Percentiles rank a stretch among this genome's conserved stretches.
Evolutionary conservation across 2,888 invertebrate genomes (phyloP).

Genomic region (Patella ulyssiponensis): DNA sequence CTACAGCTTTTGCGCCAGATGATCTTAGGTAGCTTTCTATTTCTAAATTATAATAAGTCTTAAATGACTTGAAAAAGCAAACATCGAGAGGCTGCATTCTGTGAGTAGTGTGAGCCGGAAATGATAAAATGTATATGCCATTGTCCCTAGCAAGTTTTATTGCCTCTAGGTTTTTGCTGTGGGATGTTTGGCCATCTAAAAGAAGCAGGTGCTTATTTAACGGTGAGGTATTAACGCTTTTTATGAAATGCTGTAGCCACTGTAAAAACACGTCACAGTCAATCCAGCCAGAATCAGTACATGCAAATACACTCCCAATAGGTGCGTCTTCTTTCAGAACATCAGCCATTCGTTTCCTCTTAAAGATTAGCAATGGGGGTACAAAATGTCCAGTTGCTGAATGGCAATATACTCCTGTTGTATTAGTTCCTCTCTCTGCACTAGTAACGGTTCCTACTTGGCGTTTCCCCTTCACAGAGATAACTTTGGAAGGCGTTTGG

Average conservation of each 20-base stretch:
- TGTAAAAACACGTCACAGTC: not conserved
- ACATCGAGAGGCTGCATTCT: not conserved
- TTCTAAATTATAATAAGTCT: not conserved
- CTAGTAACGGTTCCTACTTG: conserved; percentile 39
- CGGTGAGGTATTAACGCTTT: not conserved
- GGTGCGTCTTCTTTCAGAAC: not conserved
- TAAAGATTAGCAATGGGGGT: conserved; percentile 36
- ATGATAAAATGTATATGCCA: not conserved
- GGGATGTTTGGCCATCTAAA: not conserved
- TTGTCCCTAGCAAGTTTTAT: not conserved
- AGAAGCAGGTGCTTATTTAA: not conserved
- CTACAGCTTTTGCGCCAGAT: not conserved
- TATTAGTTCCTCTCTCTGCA: conserved; percentile 27
- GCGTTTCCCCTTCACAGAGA: conserved; percentile 26
- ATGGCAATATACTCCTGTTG: conserved; percentile 6
- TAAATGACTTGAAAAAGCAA: not conserved
- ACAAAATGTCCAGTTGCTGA: conserved; percentile 26
- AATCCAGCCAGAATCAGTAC: conserved; percentile 5
- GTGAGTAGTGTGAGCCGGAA: not conserved
- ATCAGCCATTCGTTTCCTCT: conserved; percentile 12
- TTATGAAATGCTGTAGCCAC: not conserved
- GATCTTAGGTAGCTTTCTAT: not conserved
- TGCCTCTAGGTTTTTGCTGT: not conserved
- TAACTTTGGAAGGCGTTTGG: conserved; percentile 31
- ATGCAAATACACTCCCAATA: not conserved